Conservation (phyloP, 2,113 vertebrate species). For the Isichthys henryi region DNA sequence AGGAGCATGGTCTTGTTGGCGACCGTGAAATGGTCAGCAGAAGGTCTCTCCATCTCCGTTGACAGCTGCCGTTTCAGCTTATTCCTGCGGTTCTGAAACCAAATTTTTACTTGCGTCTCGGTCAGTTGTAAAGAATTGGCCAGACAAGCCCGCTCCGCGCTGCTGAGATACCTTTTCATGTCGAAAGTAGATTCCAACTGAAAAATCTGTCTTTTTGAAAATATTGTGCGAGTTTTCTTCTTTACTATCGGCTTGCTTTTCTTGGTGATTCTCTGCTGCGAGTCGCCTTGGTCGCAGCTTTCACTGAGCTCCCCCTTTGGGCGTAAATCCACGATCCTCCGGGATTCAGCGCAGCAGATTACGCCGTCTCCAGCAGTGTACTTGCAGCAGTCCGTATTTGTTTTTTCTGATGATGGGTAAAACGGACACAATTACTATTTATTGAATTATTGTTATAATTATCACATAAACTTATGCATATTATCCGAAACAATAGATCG, state of each 20-base stretch:
- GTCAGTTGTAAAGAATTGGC: constrained; percentile 66
- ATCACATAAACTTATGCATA: neutral
- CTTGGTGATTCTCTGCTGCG: constrained; percentile 32
- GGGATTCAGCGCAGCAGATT: constrained; percentile 27
- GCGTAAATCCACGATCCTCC: constrained; percentile 28
- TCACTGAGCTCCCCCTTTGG: constrained; percentile 26
- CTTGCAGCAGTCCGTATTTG: constrained; percentile 18
- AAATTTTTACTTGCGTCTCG: constrained; percentile 72
- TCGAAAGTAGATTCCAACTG: constrained; percentile 40
- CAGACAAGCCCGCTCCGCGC: constrained; percentile 67
- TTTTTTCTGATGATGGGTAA: constrained; percentile 43
- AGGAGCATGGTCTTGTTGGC: constrained; percentile 52
- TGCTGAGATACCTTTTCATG: constrained; percentile 75
- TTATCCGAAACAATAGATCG: neutral
- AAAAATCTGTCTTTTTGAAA: constrained; percentile 76
- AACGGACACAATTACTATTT: neutral
- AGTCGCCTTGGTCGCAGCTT: constrained; percentile 34
- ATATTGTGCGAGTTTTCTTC: constrained; percentile 80
- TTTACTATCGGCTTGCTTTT: constrained; percentile 47
- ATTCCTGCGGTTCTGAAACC: constrained; percentile 73
- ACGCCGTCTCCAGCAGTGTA: constrained; percentile 17
- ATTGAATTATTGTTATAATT: neutral
- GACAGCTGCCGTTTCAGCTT: constrained; percentile 72
- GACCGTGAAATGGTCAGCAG: constrained; percentile 43
- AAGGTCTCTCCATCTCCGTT: constrained; percentile 55